phyloP scores from a whole-genome alignment of 2,888 invertebrate species.

The Ernsta delagoae region DNA sequence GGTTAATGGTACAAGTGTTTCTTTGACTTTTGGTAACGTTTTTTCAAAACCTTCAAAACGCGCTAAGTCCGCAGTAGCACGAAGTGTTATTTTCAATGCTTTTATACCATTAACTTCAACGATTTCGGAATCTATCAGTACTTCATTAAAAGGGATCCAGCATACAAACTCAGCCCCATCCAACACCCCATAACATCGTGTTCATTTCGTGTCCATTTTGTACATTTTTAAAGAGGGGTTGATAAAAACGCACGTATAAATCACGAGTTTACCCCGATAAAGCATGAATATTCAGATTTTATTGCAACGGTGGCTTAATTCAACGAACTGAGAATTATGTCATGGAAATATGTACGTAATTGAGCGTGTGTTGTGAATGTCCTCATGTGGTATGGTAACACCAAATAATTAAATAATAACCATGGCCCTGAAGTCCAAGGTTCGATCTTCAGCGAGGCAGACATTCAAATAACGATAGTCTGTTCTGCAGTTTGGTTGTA shows the following conservation, averaged over 20 bases:
- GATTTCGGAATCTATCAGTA: neutral
- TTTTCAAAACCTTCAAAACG: no score
- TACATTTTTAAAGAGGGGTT: conserved; percentile 11
- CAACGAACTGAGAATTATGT: conserved; percentile 29
- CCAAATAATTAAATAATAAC: no score
- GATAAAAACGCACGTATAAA: conserved; percentile 26
- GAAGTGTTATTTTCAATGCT: no score
- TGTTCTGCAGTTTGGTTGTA: no score
- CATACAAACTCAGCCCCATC: neutral
- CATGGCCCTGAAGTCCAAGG: no score
- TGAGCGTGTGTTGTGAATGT: conserved; percentile 24
- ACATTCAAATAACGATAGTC: no score
- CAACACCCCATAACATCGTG: conserved; percentile 15
- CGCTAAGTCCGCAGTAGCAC: no score
- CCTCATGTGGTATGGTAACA: no score
- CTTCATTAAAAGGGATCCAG: neutral
- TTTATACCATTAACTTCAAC: no score
- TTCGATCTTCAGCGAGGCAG: no score
- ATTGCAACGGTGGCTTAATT: conserved; percentile 30
- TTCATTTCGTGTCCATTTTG: conserved; percentile 24
- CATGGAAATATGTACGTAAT: conserved; percentile 35
- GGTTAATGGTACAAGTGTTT: no score
- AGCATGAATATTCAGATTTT: conserved; percentile 37
- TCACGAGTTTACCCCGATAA: conserved; percentile 29
- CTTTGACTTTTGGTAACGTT: no score